A percentile compares a stretch with the other conserved stretches of the same genome.
These are phyloP conservation scores for Ranitomeya imitator DNA, from an alignment of 2,113 vertebrate genomes.

Conservation along the genomic window DNA sequence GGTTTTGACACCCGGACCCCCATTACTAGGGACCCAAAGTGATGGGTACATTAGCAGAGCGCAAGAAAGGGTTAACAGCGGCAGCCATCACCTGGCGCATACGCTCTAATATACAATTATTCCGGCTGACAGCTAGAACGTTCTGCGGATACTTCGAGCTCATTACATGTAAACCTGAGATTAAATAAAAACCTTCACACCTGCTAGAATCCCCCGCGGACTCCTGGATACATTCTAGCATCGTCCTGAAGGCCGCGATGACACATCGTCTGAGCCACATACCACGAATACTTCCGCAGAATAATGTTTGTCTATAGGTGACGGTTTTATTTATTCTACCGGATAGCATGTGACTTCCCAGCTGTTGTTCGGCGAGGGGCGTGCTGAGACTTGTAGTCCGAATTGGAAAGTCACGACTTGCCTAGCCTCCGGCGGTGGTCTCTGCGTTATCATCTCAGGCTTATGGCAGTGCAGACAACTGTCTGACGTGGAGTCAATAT, in stretches of 20 bases:
- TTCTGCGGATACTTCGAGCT: neutral
- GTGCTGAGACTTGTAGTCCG: constrained; percentile 29
- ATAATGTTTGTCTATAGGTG: constrained; percentile 15
- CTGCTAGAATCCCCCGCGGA: constrained; percentile 26
- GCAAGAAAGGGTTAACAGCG: neutral
- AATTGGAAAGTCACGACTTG: neutral
- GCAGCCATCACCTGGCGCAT: neutral
- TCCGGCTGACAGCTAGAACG: constrained; percentile 13
- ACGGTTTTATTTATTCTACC: constrained; percentile 20
- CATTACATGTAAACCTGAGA: constrained; percentile 37
- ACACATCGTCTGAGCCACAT: constrained; percentile 35
- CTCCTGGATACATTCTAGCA: neutral
- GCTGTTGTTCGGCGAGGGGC: constrained; percentile 2
- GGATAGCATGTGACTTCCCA: constrained; percentile 23
- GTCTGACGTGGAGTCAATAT: too few species aligned
- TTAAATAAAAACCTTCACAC: constrained; percentile 22
- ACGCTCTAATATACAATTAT: neutral
- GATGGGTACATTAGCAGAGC: too few species aligned
- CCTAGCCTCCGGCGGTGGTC: neutral
- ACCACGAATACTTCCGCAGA: constrained; percentile 21
- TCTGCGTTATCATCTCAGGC: neutral
- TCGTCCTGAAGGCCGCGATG: constrained; percentile 11
- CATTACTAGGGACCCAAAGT: too few species aligned
- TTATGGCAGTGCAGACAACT: too few species aligned
- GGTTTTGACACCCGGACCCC: too few species aligned